Conservation (phyloP, 2,888 invertebrate genomes). For the Hirtodrosophila duncani region DNA sequence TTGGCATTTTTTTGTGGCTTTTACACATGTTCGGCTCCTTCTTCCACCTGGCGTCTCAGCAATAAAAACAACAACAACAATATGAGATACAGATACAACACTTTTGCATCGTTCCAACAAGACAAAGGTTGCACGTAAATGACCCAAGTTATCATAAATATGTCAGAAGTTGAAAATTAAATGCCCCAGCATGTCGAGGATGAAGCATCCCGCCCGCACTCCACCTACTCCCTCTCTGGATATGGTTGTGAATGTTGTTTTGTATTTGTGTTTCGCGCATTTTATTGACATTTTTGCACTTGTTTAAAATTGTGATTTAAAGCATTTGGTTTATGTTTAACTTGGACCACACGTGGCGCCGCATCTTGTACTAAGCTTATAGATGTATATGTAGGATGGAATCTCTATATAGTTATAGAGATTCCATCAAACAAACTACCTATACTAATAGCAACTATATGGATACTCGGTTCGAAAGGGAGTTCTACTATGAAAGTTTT, state of each 20-base stretch:
- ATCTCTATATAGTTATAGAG: too few relatives aligned
- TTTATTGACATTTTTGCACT: constrained; percentile 72
- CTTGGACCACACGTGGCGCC: constrained; percentile 68
- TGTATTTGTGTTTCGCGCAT: constrained; percentile 25
- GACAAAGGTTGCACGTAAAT: constrained; percentile 77
- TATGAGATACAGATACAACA: too few relatives aligned
- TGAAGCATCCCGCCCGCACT: constrained; percentile 18
- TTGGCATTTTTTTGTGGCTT: background rate
- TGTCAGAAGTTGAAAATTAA: constrained; percentile 77
- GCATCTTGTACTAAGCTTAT: too few relatives aligned
- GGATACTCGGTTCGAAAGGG: too few relatives aligned
- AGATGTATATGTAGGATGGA: too few relatives aligned
- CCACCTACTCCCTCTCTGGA: constrained; percentile 1
- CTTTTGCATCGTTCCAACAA: too few relatives aligned
- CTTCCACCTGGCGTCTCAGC: constrained; percentile 73
- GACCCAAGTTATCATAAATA: constrained; percentile 78
- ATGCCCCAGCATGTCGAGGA: constrained; percentile 71
- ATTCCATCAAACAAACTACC: too few relatives aligned
- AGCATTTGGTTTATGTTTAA: constrained; percentile 48
- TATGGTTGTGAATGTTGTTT: constrained; percentile 12
- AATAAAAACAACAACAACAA: constrained; percentile 13
- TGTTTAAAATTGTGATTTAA: constrained; percentile 72
- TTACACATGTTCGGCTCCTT: constrained; percentile 24
- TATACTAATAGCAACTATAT: too few relatives aligned
- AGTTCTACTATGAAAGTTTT: too few relatives aligned